These are phyloP conservation scores for Rhogogaster chlorosoma DNA, from an alignment of 2,888 invertebrate genomes.

Conservation along the genomic window DNA sequence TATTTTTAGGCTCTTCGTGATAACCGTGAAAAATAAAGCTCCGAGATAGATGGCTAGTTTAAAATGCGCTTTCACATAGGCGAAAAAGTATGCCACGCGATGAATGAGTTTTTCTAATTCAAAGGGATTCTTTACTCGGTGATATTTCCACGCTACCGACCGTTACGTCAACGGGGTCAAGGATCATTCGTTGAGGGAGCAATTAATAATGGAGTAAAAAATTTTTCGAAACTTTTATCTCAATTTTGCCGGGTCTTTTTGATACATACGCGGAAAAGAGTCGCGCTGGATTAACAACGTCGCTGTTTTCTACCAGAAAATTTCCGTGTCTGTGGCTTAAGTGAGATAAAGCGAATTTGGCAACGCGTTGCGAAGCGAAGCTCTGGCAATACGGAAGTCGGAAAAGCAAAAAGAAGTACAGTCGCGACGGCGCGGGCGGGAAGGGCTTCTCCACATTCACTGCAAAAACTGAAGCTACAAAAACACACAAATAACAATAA, in stretches of 20 bases:
- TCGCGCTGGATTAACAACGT: neutral
- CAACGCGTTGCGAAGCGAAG: neutral
- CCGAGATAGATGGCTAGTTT: neutral
- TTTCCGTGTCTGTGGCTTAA: neutral
- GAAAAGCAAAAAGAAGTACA: neutral
- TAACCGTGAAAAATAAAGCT: neutral
- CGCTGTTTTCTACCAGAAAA: neutral
- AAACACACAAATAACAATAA: neutral
- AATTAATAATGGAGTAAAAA: neutral
- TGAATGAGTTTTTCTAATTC: conserved; percentile 44
- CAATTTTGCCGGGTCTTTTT: neutral
- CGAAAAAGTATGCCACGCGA: conserved; percentile 33
- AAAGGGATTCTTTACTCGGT: conserved; percentile 25
- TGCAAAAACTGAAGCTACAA: neutral
- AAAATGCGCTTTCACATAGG: conserved; percentile 43
- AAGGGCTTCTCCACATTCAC: neutral
- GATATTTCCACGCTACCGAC: conserved; percentile 4
- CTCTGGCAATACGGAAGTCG: neutral
- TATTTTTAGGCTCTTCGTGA: neutral
- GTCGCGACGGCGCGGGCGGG: neutral
- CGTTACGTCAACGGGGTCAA: neutral
- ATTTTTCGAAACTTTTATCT: neutral
- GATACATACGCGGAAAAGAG: neutral
- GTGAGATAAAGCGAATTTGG: conserved; percentile 15
- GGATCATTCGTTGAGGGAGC: neutral